These are phyloP conservation scores for Octodonta nipae DNA, from an alignment of 2,888 invertebrate genomes.

Conservation along the genomic window DNA sequence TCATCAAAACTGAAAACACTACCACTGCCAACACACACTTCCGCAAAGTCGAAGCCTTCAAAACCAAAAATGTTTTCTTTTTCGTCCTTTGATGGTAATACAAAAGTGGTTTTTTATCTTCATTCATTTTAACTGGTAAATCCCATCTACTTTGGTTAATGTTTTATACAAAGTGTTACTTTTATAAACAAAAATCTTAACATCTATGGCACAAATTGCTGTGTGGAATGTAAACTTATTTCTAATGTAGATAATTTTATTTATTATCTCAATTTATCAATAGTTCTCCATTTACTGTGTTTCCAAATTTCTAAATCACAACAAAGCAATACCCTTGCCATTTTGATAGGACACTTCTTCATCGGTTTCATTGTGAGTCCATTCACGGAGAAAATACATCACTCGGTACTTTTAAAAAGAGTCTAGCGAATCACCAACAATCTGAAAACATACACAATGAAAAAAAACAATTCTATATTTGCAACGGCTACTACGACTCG, in stretches of 20 bases:
- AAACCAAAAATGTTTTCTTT: conserved; percentile 39
- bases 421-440: too few species aligned
- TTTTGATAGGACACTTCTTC: conserved; percentile 15
- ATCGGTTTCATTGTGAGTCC: too few species aligned
- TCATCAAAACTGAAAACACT: conserved; percentile 63
- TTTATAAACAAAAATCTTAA: conserved; percentile 20
- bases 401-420: too few species aligned
- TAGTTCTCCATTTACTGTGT: conserved; percentile 66
- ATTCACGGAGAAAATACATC: too few species aligned
- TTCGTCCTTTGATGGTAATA: conserved; percentile 14
- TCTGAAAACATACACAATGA: too few species aligned
- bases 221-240: background rate
- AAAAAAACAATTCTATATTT: too few species aligned
- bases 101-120: too few species aligned
- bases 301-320: conserved; percentile 56
- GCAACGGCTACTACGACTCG: too few species aligned
- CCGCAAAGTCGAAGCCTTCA: conserved; percentile 61
- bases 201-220: conserved; percentile 20
- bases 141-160: too few species aligned
- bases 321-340: conserved; percentile 21
- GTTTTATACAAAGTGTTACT: too few species aligned
- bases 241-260: too few species aligned
- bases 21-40: conserved; percentile 64
- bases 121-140: too few species aligned
- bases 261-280: conserved; percentile 35